These are phyloP conservation scores for Osmerus eperlanus DNA, from an alignment of 2,113 vertebrate species.

Conservation along the genomic window DNA sequence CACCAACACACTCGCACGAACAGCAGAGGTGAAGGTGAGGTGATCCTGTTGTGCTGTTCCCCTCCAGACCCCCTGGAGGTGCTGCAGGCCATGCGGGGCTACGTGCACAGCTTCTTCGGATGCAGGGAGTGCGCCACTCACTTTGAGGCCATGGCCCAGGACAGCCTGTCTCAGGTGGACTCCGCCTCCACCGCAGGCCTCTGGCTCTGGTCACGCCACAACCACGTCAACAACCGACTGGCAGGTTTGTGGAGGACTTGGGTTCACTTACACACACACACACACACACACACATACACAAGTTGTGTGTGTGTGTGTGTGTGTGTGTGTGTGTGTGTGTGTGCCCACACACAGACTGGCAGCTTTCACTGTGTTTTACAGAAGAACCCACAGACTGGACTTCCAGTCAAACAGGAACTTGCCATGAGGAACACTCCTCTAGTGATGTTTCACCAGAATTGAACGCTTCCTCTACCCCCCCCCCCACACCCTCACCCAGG, in stretches of 20 bases:
- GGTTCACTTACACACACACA: too few species aligned
- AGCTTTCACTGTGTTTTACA: too few species aligned
- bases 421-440: too few species aligned
- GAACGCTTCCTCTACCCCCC: background rate
- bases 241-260: conserved; percentile 69
- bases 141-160: conserved; percentile 83
- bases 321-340: too few species aligned
- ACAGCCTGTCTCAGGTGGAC: conserved; percentile 67
- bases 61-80: conserved; percentile 76
- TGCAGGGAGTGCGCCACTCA: conserved; percentile 82
- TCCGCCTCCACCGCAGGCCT: conserved; percentile 56
- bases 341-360: too few species aligned
- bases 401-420: too few species aligned
- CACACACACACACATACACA: too few species aligned
- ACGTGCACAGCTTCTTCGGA: conserved; percentile 82
- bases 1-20: too few species aligned
- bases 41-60: background rate
- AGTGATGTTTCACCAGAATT: too few species aligned
- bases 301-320: too few species aligned
- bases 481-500: background rate
- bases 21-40: too few species aligned
- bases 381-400: too few species aligned
- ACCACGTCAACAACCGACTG: conserved; percentile 84
- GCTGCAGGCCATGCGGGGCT: conserved; percentile 76
- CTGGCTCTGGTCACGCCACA: conserved; percentile 93